Evolutionary conservation across 2,888 invertebrate species (phyloP).

Genomic region (Stenolophus ochropezus): DNA sequence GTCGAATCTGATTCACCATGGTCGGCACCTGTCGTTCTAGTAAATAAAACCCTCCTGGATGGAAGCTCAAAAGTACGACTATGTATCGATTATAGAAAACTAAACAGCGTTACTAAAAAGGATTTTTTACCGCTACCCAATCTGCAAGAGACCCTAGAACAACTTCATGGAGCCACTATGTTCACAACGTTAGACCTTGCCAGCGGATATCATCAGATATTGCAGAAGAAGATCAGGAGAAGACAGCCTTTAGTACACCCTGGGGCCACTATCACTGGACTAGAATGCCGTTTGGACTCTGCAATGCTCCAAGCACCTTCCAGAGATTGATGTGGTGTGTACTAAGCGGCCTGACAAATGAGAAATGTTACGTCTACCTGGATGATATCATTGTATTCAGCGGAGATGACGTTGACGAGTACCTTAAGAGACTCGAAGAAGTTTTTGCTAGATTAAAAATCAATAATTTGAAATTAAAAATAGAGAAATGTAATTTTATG

Average conservation of each 20-base stretch:
- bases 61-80: conserved; percentile 61
- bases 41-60: conserved; percentile 65
- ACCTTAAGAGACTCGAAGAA: conserved; percentile 1
- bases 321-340: conserved; percentile 66
- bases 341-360: conserved; percentile 63
- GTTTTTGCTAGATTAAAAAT: conserved; percentile 35
- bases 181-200: conserved; percentile 65
- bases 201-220: conserved; percentile 65
- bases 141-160: conserved; percentile 65
- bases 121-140: conserved; percentile 63
- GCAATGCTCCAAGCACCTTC: conserved; percentile 67
- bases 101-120: conserved; percentile 60
- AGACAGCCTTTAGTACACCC: conserved; percentile 64
- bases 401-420: conserved; percentile 26
- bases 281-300: conserved; percentile 66
- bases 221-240: conserved; percentile 56
- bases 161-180: conserved; percentile 63
- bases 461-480: conserved; percentile 60
- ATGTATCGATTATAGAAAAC: conserved; percentile 61
- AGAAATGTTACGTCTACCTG: conserved; percentile 58
- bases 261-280: conserved; percentile 63
- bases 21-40: conserved; percentile 67
- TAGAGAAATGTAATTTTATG: conserved; percentile 62
- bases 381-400: conserved; percentile 61
- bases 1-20: conserved; percentile 66